Base-by-base conservation (phyloP, 92 coral and sea anemone genomes). In the Meandrina meandrites region DNA sequence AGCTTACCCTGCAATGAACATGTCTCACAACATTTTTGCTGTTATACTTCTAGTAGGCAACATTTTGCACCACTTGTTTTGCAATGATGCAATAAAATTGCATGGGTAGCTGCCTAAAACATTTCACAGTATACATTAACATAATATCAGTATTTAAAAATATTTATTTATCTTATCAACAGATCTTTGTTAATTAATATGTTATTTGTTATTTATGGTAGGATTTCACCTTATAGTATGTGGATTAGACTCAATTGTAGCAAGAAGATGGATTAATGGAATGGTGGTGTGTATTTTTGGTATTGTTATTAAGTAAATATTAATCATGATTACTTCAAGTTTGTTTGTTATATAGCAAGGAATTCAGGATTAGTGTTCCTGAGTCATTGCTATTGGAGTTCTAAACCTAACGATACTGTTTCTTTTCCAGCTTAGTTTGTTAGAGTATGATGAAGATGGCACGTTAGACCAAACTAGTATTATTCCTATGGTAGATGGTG, bases 231-330 rank as follows among this genome's bases (percentile, higher is more conserved):
- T 97, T 70, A 88, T 97, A 80, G 99, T 97, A 0, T 95, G 99
- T 90, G 99, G 99, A 27, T 75, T 97, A 92, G 99, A 97, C 71
- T 97, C 99, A 5, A 93, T 97, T 53, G 90, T 97, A 21, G 99
- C 98, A 8, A 92, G 99, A 67, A 92, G 99, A 70, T 97, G 99
- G 99, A 93, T 97, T 27, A 97, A 97, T 89, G 99, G 99, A 53
- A 95, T 97, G 99, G 86, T 97, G 95, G 99, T 97, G 72, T 71
- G 95, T 88, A 58, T 36, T 57, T 72, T 53, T 24, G 19, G 60
- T 9, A 18, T 21, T 5, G 5, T n/a, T 73, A 27, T 2, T 40
- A 40, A 40, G 2, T 2, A 40, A 40, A 40, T 40, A n/a, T n/a
- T n/a, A n/a, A n/a, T n/a, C n/a, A n/a, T n/a, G n/a, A n/a, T n/a